Percentiles rank a stretch among this genome's conserved stretches.
phyloP scores from a whole-genome alignment of 2,113 vertebrate genomes.

The Sigmodon hispidus region DNA sequence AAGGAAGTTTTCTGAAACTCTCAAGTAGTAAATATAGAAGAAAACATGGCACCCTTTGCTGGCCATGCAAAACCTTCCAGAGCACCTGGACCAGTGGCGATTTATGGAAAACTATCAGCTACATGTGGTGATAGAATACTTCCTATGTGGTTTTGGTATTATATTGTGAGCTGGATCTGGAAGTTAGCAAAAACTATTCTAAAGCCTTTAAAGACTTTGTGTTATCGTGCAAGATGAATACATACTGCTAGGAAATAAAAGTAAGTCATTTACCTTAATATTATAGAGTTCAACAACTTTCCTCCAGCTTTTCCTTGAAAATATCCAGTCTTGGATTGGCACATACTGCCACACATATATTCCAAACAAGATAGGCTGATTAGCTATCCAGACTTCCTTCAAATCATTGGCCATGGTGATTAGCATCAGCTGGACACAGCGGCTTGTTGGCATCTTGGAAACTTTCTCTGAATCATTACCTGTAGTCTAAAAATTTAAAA shows the following conservation, averaged over 20 bases:
- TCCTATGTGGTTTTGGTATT: not conserved
- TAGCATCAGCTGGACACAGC: slow-evolving; percentile 91
- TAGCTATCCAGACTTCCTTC: slow-evolving; percentile 94
- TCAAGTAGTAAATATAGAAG: not conserved
- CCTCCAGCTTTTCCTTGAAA: slow-evolving; percentile 86
- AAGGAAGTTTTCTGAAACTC: not conserved
- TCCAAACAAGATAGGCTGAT: slow-evolving; percentile 90
- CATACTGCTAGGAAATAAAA: not conserved
- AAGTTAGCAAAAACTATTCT: not conserved
- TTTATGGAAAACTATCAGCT: slow-evolving; percentile 5
- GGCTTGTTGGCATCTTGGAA: slow-evolving; percentile 92
- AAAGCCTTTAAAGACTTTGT: not conserved
- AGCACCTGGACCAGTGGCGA: not conserved
- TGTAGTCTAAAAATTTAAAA: slow-evolving; percentile 66
- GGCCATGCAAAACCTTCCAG: not conserved
- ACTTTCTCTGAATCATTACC: slow-evolving; percentile 80
- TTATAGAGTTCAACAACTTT: slow-evolving; percentile 92
- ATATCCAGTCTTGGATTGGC: slow-evolving; percentile 90
- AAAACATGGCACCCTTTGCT: not conserved
- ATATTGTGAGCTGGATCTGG: not conserved
- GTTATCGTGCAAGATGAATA: not conserved
- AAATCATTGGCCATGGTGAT: slow-evolving; percentile 90
- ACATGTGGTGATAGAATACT: not conserved
- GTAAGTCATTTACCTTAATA: slow-evolving; percentile 87
- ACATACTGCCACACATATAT: slow-evolving; percentile 93